Conservation (phyloP, 2,797 vertebrate species). For the Poecilia wingei region DNA sequence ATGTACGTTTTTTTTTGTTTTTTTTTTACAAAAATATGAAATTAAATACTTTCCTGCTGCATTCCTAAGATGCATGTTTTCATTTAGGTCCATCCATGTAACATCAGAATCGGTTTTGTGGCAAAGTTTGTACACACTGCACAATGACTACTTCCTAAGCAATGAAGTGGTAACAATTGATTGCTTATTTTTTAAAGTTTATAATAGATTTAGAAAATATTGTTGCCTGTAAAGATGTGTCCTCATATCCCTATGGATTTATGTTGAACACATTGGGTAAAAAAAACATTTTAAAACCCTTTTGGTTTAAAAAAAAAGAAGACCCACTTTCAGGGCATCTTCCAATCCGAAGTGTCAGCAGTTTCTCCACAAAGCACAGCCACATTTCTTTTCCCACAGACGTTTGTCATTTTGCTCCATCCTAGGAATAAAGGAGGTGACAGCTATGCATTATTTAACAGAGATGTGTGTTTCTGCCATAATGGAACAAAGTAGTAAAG, state of each 20-base stretch:
- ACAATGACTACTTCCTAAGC: neutral
- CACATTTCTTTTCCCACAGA: constrained; percentile 6
- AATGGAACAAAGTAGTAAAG: constrained; percentile 70
- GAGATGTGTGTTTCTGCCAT: constrained; percentile 54
- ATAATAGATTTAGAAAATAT: neutral
- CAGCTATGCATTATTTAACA: constrained; percentile 70
- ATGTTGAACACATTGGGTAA: neutral
- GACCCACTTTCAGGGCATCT: constrained; percentile 37
- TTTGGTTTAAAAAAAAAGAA: neutral
- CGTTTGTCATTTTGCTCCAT: constrained; percentile 28
- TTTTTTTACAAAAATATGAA: neutral
- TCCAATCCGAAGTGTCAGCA: constrained; percentile 60
- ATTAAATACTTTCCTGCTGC: neutral
- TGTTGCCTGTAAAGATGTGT: neutral
- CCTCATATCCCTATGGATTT: constrained; percentile 4
- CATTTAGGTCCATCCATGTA: neutral
- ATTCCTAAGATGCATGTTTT: neutral
- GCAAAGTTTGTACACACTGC: neutral
- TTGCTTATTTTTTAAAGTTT: neutral
- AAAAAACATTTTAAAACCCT: constrained; percentile 27
- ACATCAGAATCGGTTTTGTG: neutral
- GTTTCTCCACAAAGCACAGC: constrained; percentile 50
- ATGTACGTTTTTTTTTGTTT: neutral
- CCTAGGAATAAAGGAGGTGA: constrained; percentile 47
- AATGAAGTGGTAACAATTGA: neutral